phyloP scores from a whole-genome alignment of 2,797 vertebrate species.

The Masticophis lateralis region DNA sequence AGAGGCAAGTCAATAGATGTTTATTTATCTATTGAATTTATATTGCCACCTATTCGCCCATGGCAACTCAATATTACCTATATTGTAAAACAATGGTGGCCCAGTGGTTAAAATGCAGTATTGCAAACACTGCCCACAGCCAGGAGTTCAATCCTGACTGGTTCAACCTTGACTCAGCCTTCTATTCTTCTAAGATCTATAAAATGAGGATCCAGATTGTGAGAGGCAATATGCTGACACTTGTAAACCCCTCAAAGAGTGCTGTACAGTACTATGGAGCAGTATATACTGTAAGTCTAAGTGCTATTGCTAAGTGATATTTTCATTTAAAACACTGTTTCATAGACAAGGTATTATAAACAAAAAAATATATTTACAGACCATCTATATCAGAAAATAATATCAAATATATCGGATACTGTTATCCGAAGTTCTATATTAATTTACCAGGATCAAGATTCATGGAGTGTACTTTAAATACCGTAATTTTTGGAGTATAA shows the following conservation, averaged over 20 bases:
- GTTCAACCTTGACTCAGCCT: neutral
- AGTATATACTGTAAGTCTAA: neutral
- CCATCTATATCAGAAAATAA: neutral
- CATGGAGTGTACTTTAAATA: neutral
- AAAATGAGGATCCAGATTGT: neutral
- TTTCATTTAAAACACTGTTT: neutral
- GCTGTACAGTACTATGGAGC: neutral
- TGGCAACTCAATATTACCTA: no score
- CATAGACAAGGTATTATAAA: neutral
- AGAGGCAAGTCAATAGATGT: slow-evolving; percentile 79
- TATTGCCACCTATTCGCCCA: no score
- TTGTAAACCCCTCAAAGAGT: neutral
- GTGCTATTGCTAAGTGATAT: neutral
- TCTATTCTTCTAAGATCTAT: neutral
- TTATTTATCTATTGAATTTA: no score
- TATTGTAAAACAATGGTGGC: neutral
- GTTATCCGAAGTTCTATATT: neutral
- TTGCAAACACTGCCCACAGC: neutral
- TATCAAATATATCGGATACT: neutral
- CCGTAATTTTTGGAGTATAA: no score
- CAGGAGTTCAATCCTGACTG: neutral
- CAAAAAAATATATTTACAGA: neutral
- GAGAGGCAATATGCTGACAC: neutral
- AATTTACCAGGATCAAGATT: neutral
- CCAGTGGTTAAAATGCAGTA: neutral